Conservation (phyloP, 1,140 invertebrate species). For the Cotesia chilonis region DNA sequence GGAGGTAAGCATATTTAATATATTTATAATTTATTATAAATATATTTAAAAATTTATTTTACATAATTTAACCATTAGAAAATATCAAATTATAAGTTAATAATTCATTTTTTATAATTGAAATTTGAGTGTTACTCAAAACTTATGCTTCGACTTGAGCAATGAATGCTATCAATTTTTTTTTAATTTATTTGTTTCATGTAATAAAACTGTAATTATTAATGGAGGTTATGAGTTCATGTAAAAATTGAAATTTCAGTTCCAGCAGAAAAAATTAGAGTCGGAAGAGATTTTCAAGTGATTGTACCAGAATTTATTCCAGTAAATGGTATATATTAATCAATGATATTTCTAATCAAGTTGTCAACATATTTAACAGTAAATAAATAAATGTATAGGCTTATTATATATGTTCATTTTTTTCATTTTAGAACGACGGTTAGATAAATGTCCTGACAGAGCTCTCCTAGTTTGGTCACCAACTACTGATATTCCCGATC, state of each 20-base stretch:
- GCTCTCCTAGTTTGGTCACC: constrained; percentile 96
- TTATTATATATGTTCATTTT: neutral
- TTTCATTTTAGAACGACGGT: constrained; percentile 55
- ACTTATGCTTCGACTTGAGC: too few species aligned
- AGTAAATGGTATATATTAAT: constrained; percentile 65
- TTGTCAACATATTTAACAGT: constrained; percentile 33
- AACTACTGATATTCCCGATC: constrained; percentile 84
- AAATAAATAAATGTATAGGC: neutral
- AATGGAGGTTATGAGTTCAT: constrained; percentile 17
- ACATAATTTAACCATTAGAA: constrained; percentile 4
- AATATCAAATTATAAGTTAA: too few species aligned
- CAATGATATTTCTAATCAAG: constrained; percentile 27
- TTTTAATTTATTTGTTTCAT: neutral
- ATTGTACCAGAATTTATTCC: constrained; percentile 81
- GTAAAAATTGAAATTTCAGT: constrained; percentile 58
- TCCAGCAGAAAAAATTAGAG: constrained; percentile 90
- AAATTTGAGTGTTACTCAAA: too few species aligned
- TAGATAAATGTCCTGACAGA: constrained; percentile 73
- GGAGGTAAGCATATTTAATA: constrained; percentile 70
- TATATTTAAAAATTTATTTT: constrained; percentile 4
- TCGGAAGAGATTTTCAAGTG: constrained; percentile 93
- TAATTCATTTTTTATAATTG: too few species aligned
- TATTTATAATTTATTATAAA: neutral
- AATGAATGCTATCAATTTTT: neutral
- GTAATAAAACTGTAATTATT: neutral